Conservation (phyloP, 2,888 invertebrate species). For the Drosophila pseudotakahashii region DNA sequence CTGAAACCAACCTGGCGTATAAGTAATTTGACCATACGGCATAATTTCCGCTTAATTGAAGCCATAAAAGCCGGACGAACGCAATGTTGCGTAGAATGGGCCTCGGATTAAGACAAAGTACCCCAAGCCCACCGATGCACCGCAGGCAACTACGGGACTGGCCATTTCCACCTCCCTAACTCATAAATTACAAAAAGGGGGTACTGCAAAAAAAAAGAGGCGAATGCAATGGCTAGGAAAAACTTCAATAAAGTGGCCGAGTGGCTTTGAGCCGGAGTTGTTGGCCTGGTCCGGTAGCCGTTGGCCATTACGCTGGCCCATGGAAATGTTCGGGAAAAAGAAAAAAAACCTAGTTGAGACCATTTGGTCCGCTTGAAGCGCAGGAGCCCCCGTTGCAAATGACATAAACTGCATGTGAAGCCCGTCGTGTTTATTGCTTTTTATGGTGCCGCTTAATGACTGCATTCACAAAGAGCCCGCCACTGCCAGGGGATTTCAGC, state of each 20-base stretch:
- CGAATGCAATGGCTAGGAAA: conserved; percentile 31
- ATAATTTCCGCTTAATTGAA: conserved; percentile 65
- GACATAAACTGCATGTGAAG: conserved; percentile 65
- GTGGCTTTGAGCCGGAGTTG: conserved; percentile 24
- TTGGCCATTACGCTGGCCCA: conserved; percentile 34
- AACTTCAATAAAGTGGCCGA: conserved; percentile 45
- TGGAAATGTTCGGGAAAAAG: conserved; percentile 15
- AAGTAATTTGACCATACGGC: conserved; percentile 31
- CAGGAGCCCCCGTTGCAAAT: conserved; percentile 45
- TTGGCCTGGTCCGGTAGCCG: conserved; percentile 9
- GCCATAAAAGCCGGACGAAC: conserved; percentile 49
- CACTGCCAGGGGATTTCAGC: not conserved
- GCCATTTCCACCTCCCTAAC: conserved; percentile 10
- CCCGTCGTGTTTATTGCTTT: conserved; percentile 70
- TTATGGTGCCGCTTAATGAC: conserved; percentile 71
- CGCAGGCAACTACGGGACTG: conserved; percentile 39
- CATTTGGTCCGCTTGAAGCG: conserved; percentile 61
- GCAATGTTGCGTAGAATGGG: conserved; percentile 62
- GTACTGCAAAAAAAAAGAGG: conserved; percentile 2
- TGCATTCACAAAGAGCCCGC: conserved; percentile 50
- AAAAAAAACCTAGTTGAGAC: conserved; percentile 13
- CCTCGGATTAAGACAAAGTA: conserved; percentile 72
- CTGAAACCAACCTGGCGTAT: conserved; percentile 22
- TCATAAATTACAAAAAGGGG: conserved; percentile 54
- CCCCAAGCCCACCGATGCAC: conserved; percentile 44